Conservation (phyloP, 2,797 vertebrate genomes). For the Schizopygopsis pylzovi region DNA sequence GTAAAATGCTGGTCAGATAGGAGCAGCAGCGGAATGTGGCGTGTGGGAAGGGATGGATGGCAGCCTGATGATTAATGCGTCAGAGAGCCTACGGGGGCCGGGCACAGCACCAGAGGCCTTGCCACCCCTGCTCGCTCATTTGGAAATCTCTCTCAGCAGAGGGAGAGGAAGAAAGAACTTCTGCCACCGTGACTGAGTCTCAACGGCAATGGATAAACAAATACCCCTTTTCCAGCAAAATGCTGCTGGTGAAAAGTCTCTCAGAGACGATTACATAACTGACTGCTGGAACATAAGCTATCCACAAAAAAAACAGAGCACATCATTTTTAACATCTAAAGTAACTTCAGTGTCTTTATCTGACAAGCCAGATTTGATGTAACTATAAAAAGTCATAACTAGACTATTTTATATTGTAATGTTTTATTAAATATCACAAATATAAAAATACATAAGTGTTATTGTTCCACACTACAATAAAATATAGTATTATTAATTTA, state of each 20-base stretch:
- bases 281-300: background rate
- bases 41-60: conserved; percentile 63
- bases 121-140: conserved; percentile 63
- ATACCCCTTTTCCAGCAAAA: conserved; percentile 20
- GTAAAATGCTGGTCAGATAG: conserved; percentile 75
- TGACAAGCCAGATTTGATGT: background rate
- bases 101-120: conserved; percentile 60
- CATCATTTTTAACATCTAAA: background rate
- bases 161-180: conserved; percentile 33
- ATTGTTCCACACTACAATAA: no score
- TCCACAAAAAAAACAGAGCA: background rate
- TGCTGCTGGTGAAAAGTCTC: conserved; percentile 1
- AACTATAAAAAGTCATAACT: background rate
- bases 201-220: conserved; percentile 34
- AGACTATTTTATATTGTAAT: background rate
- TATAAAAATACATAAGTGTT: background rate
- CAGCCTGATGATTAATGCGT: conserved; percentile 76
- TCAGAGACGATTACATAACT: conserved; percentile 10
- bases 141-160: conserved; percentile 74
- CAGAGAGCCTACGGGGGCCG: conserved; percentile 72
- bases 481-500: no score
- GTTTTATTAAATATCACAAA: background rate
- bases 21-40: conserved; percentile 69
- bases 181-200: conserved; percentile 33
- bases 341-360: background rate